A percentile compares a stretch with the other conserved stretches of the same genome.
Evolutionary conservation across 2,113 vertebrate species (phyloP).

Genomic region (Tychaedon coryphoeus): DNA sequence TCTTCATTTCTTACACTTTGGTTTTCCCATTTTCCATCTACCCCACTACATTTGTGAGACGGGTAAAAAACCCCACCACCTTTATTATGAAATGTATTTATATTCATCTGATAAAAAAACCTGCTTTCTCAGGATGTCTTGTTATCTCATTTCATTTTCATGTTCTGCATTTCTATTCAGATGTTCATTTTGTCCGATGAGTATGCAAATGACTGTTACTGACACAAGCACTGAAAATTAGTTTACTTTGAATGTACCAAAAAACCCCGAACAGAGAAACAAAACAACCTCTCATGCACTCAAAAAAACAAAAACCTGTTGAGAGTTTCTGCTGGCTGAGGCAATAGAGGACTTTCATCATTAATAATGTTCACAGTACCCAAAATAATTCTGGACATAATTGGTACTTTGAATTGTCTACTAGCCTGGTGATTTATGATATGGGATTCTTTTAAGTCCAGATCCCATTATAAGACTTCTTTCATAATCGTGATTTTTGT

Average conservation of each 20-base stretch:
- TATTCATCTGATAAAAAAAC: background rate
- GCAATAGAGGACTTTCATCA: background rate
- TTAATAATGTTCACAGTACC: background rate
- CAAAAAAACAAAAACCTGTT: background rate
- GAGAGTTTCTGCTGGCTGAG: background rate
- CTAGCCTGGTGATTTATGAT: background rate
- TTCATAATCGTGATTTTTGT: background rate
- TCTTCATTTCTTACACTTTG: background rate
- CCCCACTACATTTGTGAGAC: background rate
- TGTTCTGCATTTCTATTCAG: background rate
- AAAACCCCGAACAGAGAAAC: background rate
- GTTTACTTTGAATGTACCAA: background rate
- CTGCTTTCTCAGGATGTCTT: background rate
- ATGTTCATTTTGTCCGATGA: background rate
- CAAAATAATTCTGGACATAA: slow-evolving; percentile 10
- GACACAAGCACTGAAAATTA: background rate
- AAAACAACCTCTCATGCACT: background rate
- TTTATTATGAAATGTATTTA: background rate
- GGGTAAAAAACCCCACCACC: background rate
- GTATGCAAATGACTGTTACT: background rate
- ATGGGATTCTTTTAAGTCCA: background rate
- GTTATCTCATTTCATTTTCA: background rate
- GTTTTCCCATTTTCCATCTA: background rate
- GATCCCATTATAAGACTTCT: background rate
- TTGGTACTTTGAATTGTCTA: background rate